Conservation (phyloP, 2,888 invertebrate genomes). For the Heteromurus nitidus region DNA sequence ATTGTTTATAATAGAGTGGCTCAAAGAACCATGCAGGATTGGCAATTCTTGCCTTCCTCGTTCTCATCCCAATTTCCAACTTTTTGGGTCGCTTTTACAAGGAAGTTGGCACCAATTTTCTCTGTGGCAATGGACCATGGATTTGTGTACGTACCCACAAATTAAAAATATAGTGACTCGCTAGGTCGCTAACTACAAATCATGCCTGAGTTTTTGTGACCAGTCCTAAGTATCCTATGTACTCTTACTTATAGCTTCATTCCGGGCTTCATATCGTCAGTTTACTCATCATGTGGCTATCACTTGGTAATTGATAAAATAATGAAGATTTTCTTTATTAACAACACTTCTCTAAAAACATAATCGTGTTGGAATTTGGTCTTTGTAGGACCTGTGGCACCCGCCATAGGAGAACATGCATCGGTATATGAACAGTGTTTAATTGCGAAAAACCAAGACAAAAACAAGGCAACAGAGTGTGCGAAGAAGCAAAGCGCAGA, state of each 20-base stretch:
- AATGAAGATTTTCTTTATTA: not conserved
- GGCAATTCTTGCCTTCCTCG: constrained; percentile 25
- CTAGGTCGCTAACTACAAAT: no score
- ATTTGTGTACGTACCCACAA: no score
- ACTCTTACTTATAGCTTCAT: constrained; percentile 29
- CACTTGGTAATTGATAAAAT: constrained; percentile 31
- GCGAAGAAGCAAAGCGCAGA: not conserved
- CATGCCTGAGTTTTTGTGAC: no score
- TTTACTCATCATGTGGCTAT: constrained; percentile 22
- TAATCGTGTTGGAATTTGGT: not conserved
- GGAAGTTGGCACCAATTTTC: constrained; percentile 10
- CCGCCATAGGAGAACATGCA: not conserved
- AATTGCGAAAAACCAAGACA: not conserved
- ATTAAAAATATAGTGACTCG: no score
- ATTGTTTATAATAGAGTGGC: not conserved
- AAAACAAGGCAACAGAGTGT: not conserved
- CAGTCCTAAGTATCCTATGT: no score
- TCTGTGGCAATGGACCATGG: constrained; percentile 50
- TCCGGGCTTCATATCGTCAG: constrained; percentile 3
- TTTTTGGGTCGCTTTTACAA: constrained; percentile 33
- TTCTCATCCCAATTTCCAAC: constrained; percentile 30
- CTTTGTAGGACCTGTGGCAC: constrained; percentile 6
- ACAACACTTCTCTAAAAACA: not conserved
- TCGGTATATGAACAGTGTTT: not conserved
- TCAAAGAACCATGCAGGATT: constrained; percentile 16